phyloP scores from a whole-genome alignment of 2,797 vertebrate species.

The Acipenser transmontanus region DNA sequence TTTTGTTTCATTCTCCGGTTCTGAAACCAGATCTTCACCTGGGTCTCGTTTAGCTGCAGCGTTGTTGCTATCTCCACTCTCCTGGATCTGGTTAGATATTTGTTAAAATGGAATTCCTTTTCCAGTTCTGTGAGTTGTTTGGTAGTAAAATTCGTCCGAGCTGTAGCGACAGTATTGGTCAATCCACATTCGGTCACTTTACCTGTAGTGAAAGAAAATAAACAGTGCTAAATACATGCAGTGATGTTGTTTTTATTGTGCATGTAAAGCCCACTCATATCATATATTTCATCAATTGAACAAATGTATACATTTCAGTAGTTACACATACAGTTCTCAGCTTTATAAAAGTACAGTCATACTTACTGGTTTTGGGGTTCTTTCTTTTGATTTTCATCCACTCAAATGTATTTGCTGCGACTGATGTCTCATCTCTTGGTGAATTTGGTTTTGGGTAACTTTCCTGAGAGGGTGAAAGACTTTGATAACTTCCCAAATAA shows the following conservation, averaged over 20 bases:
- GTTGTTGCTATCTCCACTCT: slow-evolving; percentile 62
- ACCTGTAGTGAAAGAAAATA: slow-evolving; percentile 6
- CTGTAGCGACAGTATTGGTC: slow-evolving; percentile 4
- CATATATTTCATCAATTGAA: no score
- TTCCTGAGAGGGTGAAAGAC: background rate
- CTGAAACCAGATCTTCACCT: slow-evolving; percentile 63
- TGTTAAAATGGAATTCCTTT: slow-evolving; percentile 58
- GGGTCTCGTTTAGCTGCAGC: slow-evolving; percentile 65
- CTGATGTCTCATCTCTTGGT: slow-evolving; percentile 6
- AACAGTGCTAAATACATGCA: background rate
- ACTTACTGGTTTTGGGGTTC: slow-evolving; percentile 15
- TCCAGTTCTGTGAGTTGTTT: slow-evolving; percentile 21
- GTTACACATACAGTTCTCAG: no score
- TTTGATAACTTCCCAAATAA: background rate
- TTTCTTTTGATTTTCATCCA: slow-evolving; percentile 22
- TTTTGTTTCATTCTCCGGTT: slow-evolving; percentile 62
- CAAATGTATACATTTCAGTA: no score
- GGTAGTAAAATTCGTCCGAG: slow-evolving; percentile 18
- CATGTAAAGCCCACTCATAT: no score
- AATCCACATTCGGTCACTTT: slow-evolving; percentile 12
- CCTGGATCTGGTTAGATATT: slow-evolving; percentile 61
- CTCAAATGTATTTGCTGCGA: slow-evolving; percentile 10
- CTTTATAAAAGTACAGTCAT: background rate
- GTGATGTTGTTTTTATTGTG: no score
- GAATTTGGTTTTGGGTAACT: background rate